A percentile compares a stretch with the other conserved stretches of the same genome.
These are phyloP conservation scores for Tachysurus vachellii DNA, from an alignment of 2,113 vertebrate species.

Conservation along the genomic window DNA sequence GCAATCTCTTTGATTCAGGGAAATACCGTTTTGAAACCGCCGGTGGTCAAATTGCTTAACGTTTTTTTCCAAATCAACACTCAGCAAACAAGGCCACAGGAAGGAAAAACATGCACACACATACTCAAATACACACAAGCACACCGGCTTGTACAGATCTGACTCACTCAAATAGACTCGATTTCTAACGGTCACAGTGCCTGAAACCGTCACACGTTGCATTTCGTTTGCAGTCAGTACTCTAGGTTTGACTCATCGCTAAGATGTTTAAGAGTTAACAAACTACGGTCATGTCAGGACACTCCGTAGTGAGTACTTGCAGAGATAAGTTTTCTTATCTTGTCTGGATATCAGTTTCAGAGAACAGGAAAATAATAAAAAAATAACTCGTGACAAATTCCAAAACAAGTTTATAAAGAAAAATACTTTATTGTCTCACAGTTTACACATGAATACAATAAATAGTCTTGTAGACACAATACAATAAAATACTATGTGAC, in stretches of 20 bases:
- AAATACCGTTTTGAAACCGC: conserved; percentile 45
- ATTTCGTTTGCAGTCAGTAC: conserved; percentile 31
- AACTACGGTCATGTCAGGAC: conserved; percentile 10
- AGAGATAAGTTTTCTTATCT: conserved; percentile 1
- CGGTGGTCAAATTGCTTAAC: conserved; percentile 25
- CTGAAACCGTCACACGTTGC: conserved; percentile 46
- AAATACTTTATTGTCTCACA: conserved; percentile 66
- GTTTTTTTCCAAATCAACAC: conserved; percentile 27
- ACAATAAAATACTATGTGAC: conserved; percentile 43
- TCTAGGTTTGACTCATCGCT: conserved; percentile 46
- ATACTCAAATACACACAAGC: background rate
- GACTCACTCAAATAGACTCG: conserved; percentile 29
- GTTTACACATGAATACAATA: conserved; percentile 60
- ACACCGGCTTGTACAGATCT: background rate
- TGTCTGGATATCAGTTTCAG: background rate
- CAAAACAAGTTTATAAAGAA: conserved; percentile 44
- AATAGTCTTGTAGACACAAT: conserved; percentile 59
- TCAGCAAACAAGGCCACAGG: conserved; percentile 16
- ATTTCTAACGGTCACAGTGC: conserved; percentile 48
- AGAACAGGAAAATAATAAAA: background rate
- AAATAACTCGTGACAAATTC: background rate
- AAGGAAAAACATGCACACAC: conserved; percentile 8
- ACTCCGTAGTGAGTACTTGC: background rate
- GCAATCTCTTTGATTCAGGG: conserved; percentile 23
- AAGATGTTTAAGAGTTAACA: conserved; percentile 45